A percentile compares a stretch with the other conserved stretches of the same genome.
Conservation (phyloP, 2,113 vertebrate species). For the Neopipo cinnamomea region DNA sequence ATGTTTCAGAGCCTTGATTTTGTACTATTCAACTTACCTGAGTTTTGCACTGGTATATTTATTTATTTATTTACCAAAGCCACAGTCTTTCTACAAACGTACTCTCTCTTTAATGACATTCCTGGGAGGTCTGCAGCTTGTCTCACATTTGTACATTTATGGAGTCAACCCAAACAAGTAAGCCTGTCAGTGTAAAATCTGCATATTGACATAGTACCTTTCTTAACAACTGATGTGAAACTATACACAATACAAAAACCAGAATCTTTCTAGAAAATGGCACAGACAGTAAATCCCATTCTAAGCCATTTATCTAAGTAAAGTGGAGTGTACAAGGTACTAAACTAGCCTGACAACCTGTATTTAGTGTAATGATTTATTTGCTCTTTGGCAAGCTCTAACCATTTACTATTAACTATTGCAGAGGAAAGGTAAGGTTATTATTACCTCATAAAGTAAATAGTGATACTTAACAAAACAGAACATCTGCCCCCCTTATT, state of each 20-base stretch:
- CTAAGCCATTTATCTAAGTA: slow-evolving; percentile 63
- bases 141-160: not conserved
- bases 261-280: slow-evolving; percentile 37
- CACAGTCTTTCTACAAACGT: not conserved
- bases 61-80: not conserved
- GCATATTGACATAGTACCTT: not conserved
- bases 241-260: not conserved
- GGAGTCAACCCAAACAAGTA: not conserved
- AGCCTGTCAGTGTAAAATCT: not conserved
- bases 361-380: slow-evolving; percentile 81
- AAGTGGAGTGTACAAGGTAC: slow-evolving; percentile 66
- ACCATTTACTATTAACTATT: slow-evolving; percentile 73
- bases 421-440: slow-evolving; percentile 78
- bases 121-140: not conserved
- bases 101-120: not conserved
- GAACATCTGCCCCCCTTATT: slow-evolving; percentile 67
- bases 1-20: not conserved
- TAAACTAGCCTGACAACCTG: slow-evolving; percentile 71
- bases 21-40: not conserved
- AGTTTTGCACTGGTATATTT: not conserved
- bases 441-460: slow-evolving; percentile 68
- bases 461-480: slow-evolving; percentile 68
- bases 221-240: not conserved
- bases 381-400: slow-evolving; percentile 76
- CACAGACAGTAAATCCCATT: slow-evolving; percentile 29